Conservation (phyloP, 2,113 vertebrate genomes). For the Bubo bubo region DNA sequence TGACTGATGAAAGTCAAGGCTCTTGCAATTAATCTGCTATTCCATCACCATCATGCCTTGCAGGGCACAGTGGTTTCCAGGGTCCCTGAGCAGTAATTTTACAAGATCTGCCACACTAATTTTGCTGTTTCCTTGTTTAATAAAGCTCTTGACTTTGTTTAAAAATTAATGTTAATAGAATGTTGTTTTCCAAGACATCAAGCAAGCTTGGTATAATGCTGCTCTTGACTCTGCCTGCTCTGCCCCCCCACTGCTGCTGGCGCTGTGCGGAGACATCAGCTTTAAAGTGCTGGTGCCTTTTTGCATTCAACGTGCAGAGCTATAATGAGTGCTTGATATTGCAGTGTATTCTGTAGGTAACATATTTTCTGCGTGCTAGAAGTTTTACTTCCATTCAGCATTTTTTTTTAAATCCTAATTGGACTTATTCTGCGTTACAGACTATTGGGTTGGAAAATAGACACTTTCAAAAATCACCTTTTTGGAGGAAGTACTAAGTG, state of each 20-base stretch:
- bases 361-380: neutral
- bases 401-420: neutral
- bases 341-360: neutral
- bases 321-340: accelerated
- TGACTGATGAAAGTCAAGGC: neutral
- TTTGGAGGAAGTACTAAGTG: neutral
- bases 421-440: neutral
- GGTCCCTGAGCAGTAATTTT: constrained; percentile 1
- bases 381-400: neutral
- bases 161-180: constrained; percentile 38
- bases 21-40: neutral
- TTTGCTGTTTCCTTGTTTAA: constrained; percentile 50
- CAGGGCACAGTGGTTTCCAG: neutral
- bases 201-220: neutral
- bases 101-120: neutral
- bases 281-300: neutral
- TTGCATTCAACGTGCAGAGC: neutral
- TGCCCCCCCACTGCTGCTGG: neutral
- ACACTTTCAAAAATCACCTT: neutral
- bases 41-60: neutral
- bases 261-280: neutral
- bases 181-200: constrained; percentile 2
- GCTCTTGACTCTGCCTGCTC: neutral
- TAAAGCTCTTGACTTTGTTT: constrained; percentile 38
- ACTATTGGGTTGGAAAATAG: neutral